Evolutionary conservation across 2,797 vertebrate species (phyloP).

Genomic region (Malacoctenus gilli): DNA sequence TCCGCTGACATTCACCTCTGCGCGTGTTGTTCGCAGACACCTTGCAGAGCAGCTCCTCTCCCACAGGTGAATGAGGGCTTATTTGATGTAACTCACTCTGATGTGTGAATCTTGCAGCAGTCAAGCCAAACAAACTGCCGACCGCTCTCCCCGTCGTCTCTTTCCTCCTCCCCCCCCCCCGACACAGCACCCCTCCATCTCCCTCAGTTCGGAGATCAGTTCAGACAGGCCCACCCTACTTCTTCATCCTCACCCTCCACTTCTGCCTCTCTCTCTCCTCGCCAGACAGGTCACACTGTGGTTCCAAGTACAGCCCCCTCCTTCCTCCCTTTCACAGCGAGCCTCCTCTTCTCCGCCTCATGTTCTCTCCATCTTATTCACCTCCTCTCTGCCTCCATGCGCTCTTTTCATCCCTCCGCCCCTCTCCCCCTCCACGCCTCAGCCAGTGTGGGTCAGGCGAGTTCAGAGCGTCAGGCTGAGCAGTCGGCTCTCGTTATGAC

Average conservation of each 20-base stretch:
- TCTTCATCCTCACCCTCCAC: conserved; percentile 6
- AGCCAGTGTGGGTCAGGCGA: conserved; percentile 46
- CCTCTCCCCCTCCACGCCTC: conserved; percentile 18
- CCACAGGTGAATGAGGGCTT: conserved; percentile 13
- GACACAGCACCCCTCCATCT: conserved; percentile 6
- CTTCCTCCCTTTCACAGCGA: conserved; percentile 31
- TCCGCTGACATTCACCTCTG: background rate
- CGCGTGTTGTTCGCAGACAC: conserved; percentile 26
- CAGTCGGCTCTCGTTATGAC: conserved; percentile 72
- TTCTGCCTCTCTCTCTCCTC: background rate
- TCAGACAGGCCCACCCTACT: conserved; percentile 20
- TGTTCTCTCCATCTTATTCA: too few species aligned
- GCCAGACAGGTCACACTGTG: conserved; percentile 11
- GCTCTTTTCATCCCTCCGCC: conserved; percentile 14
- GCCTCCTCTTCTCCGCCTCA: conserved; percentile 3
- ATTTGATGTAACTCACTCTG: conserved; percentile 25
- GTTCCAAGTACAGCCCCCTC: conserved; percentile 29
- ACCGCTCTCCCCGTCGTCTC: conserved; percentile 17
- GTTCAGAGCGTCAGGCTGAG: conserved; percentile 63
- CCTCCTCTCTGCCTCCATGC: conserved; percentile 11
- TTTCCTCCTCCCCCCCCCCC: conserved; percentile 7
- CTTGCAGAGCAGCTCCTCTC: conserved; percentile 3
- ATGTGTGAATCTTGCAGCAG: conserved; percentile 44
- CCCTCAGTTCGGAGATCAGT: conserved; percentile 8
- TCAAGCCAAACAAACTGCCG: conserved; percentile 21